These are phyloP conservation scores for Anolis sagrei DNA, from an alignment of 2,113 vertebrate genomes.

Conservation along the genomic window DNA sequence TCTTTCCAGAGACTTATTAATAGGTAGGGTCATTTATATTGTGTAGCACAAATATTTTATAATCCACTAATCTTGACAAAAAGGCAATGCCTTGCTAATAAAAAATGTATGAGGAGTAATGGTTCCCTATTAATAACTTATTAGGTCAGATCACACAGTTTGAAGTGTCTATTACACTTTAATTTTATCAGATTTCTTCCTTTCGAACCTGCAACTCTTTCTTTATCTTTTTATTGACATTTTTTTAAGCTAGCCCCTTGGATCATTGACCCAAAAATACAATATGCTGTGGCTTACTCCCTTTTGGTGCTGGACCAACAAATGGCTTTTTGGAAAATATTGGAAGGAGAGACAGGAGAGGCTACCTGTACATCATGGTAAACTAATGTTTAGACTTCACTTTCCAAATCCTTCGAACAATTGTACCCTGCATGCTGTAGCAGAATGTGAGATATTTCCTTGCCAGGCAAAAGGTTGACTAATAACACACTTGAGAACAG, in stretches of 20 bases:
- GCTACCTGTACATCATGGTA: neutral
- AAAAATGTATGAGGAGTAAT: slow-evolving; percentile 98
- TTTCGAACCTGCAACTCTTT: slow-evolving; percentile 67
- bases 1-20: slow-evolving; percentile 86
- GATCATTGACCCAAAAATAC: slow-evolving; percentile 34
- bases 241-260: slow-evolving; percentile 52
- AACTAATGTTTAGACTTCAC: neutral
- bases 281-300: slow-evolving; percentile 34
- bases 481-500: neutral
- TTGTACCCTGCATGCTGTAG: neutral
- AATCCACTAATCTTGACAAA: slow-evolving; percentile 93
- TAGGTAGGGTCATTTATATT: slow-evolving; percentile 89
- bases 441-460: slow-evolving; percentile 19
- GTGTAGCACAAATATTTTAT: slow-evolving; percentile 96
- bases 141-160: slow-evolving; percentile 87
- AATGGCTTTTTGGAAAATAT: slow-evolving; percentile 19
- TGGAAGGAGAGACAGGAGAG: neutral
- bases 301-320: slow-evolving; percentile 19
- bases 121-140: slow-evolving; percentile 97
- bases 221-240: slow-evolving; percentile 68
- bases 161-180: slow-evolving; percentile 84
- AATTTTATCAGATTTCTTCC: slow-evolving; percentile 83
- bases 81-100: slow-evolving; percentile 91
- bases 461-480: neutral
- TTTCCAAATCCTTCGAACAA: slow-evolving; percentile 28